A percentile compares a stretch with the other conserved stretches of the same genome.
These are phyloP conservation scores for Calcarius lapponicus DNA, from an alignment of 2,797 vertebrate genomes.

Conservation along the genomic window DNA sequence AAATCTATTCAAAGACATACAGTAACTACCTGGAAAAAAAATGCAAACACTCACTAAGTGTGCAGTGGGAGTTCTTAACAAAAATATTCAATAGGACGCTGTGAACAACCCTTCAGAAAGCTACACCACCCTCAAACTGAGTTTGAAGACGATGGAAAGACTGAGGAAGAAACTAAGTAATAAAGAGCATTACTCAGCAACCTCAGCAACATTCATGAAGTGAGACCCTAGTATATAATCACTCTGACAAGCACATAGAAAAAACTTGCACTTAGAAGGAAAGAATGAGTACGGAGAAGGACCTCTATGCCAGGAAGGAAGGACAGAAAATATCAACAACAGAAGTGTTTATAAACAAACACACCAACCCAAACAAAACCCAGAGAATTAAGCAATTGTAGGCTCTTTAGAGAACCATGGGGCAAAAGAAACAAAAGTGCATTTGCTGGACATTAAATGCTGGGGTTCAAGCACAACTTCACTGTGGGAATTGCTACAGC, in stretches of 20 bases:
- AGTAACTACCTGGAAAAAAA: not conserved
- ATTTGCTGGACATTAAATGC: not conserved
- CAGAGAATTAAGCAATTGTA: not conserved
- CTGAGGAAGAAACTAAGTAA: not conserved
- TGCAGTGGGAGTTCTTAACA: not conserved
- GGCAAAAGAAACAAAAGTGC: not conserved
- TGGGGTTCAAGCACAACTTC: not conserved
- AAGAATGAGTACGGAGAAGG: not conserved
- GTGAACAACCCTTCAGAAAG: not conserved
- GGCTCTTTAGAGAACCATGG: fast-evolving
- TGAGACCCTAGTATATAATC: not conserved
- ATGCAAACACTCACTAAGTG: not conserved
- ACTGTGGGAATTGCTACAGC: not conserved
- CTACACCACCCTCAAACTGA: not conserved
- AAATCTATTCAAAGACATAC: not conserved
- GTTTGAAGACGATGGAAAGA: not conserved
- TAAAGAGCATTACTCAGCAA: not conserved
- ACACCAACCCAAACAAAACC: not conserved
- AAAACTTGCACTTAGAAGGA: not conserved
- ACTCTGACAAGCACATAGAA: not conserved
- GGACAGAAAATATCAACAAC: not conserved
- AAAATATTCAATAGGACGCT: not conserved
- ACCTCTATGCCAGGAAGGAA: not conserved
- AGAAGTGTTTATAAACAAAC: not conserved
- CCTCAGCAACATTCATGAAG: not conserved